phyloP scores from a whole-genome alignment of 2,888 invertebrate genomes.

The Glyphotaelius pellucidus region DNA sequence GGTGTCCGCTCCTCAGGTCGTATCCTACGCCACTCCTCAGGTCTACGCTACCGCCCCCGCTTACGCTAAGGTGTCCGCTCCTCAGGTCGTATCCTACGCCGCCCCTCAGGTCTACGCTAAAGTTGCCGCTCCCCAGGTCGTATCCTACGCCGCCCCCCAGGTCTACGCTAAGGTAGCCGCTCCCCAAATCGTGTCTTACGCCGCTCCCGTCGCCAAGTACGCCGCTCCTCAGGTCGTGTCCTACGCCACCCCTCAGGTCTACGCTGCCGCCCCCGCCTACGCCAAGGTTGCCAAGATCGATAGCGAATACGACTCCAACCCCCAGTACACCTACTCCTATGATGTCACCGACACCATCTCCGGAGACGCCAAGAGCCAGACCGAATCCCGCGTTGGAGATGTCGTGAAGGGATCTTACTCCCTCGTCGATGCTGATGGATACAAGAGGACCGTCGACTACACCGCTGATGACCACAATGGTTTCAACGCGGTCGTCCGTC shows the following conservation, averaged over 20 bases:
- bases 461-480: slow-evolving; percentile 76
- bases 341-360: slow-evolving; percentile 69
- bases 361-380: slow-evolving; percentile 57
- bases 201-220: neutral
- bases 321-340: slow-evolving; percentile 71
- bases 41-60: neutral
- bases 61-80: slow-evolving; percentile 53
- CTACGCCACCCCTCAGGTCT: neutral
- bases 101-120: no score
- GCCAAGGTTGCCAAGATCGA: slow-evolving; percentile 59
- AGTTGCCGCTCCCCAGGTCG: no score
- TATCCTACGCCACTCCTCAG: slow-evolving; percentile 58
- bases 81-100: no score
- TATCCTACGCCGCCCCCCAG: no score
- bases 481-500: slow-evolving; percentile 76
- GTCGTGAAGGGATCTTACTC: slow-evolving; percentile 60
- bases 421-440: slow-evolving; percentile 69
- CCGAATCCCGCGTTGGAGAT: slow-evolving; percentile 49
- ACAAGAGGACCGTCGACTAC: slow-evolving; percentile 73
- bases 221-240: slow-evolving; percentile 13
- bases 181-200: no score
- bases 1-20: slow-evolving; percentile 37
- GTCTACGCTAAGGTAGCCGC: no score
- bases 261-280: slow-evolving; percentile 46
- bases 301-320: slow-evolving; percentile 74